Base-by-base conservation (phyloP, 2,113 vertebrate species). In the Antechinus stuartii region DNA sequence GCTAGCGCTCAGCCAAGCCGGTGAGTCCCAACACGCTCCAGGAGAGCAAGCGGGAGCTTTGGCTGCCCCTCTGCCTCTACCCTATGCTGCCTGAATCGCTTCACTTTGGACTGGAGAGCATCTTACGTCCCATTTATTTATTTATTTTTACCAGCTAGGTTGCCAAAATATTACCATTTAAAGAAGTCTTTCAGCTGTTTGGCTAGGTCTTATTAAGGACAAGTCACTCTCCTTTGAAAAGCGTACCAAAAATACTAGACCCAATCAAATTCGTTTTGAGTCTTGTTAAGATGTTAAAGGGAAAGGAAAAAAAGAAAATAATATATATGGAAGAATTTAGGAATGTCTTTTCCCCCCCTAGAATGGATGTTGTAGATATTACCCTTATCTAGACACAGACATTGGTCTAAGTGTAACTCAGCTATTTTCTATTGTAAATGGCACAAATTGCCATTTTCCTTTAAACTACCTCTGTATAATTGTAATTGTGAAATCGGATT, bases 1-100 rank as follows among this genome's bases (percentile, higher is more conserved):
- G 1, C 49, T 98, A 90, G 92, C 98, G 1, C 91, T 98, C 68
- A 0, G 96, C 55, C 52, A 35, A 0, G 97, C 98, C 96, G 98
- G 98, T 99, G 92, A 96, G 97, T 93, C 0, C 89, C 0, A 46
- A 90, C 11, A 30, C 8, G 8, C 50, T 42, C 7, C 11, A 7
- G 47, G 55, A 22, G 54, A 92, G 61, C 61, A 8, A 35, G 61
- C 50, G 14, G 35, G 42, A 27, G 90, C 2, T 53, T 9, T 1
- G 12, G 46, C 3, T 16, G 68, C 35, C 2, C 27, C 89, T 42
- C 27, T 11, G 14, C 27, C 26, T 27, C 90, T 2, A 0, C n/a
- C 7, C 91, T 11, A 12, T 25, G 47, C 25, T 0, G 27, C 30
- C 9, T 0, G n/a, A 91, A 54, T 2, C 35, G 25, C 27, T 91